phyloP scores from a whole-genome alignment of 30 jellyfish, hydroid and myxozoan genomes.

The Chrysaora quinquecirrha region DNA sequence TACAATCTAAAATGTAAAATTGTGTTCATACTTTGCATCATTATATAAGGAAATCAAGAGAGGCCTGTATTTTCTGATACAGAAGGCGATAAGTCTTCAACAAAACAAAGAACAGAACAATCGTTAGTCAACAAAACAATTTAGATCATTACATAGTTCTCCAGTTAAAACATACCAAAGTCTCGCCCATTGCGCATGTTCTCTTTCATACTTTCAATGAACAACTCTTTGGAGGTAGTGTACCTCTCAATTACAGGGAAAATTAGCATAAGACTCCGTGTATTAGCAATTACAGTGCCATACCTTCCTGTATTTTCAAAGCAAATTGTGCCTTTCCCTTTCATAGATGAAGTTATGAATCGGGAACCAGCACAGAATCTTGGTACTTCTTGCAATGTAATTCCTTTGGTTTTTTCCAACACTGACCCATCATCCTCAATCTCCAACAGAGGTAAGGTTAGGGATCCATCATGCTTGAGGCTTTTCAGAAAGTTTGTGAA shows the following conservation, averaged over 20 bases:
- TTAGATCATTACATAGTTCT: background rate
- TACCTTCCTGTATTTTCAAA: background rate
- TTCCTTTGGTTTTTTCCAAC: background rate
- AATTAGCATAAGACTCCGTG: background rate
- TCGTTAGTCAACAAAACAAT: background rate
- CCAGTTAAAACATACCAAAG: background rate
- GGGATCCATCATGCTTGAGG: slow-evolving; percentile 2
- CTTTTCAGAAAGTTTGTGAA: slow-evolving; percentile 10
- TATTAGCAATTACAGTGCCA: background rate
- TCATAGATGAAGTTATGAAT: background rate
- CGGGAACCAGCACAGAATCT: background rate
- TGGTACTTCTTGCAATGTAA: slow-evolving; percentile 11
- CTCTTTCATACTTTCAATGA: background rate
- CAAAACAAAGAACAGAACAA: too few relatives aligned
- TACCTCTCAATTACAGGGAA: background rate
- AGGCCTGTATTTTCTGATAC: too few relatives aligned
- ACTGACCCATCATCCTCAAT: slow-evolving; percentile 26
- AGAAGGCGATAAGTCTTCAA: too few relatives aligned
- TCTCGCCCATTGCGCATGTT: background rate
- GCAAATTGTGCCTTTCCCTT: slow-evolving; percentile 3
- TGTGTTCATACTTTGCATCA: too few relatives aligned
- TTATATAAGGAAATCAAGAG: too few relatives aligned
- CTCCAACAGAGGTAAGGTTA: background rate
- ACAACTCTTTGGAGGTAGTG: background rate
- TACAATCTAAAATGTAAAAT: background rate